These are phyloP conservation scores for Helicoverpa zea DNA, from an alignment of 1,140 invertebrate species.

Conservation along the genomic window DNA sequence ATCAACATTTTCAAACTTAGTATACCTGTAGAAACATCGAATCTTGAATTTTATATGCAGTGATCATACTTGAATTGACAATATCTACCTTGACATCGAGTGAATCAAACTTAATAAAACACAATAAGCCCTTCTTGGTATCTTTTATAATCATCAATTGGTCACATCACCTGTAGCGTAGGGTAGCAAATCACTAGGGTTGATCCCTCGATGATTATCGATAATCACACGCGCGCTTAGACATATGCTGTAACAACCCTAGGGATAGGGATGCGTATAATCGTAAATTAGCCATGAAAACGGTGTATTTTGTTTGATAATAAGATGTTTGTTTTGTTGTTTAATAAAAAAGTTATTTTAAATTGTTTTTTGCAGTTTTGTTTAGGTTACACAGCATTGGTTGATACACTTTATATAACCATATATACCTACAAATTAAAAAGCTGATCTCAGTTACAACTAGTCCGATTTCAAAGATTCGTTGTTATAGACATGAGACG, in stretches of 20 bases:
- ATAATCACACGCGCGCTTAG: constrained; percentile 35
- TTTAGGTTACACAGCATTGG: background rate
- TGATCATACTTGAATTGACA: too few relatives aligned
- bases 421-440: too few relatives aligned
- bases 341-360: background rate
- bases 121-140: background rate
- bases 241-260: constrained; percentile 42
- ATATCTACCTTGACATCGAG: too few relatives aligned
- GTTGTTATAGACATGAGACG: too few relatives aligned
- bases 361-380: background rate
- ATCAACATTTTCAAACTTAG: too few relatives aligned
- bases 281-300: constrained; percentile 47
- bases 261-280: background rate
- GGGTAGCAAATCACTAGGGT: constrained; percentile 36
- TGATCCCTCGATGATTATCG: constrained; percentile 30
- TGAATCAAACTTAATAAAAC: too few relatives aligned
- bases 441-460: too few relatives aligned
- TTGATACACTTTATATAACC: background rate
- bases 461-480: too few relatives aligned
- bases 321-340: background rate
- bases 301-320: background rate
- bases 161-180: constrained; percentile 38
- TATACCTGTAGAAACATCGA: too few relatives aligned
- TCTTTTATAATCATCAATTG: constrained; percentile 41
- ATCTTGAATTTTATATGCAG: too few relatives aligned